A percentile compares a stretch with the other conserved stretches of the same genome.
Conservation (phyloP, 1,140 invertebrate species). For the Caenorhabditis elegans region DNA sequence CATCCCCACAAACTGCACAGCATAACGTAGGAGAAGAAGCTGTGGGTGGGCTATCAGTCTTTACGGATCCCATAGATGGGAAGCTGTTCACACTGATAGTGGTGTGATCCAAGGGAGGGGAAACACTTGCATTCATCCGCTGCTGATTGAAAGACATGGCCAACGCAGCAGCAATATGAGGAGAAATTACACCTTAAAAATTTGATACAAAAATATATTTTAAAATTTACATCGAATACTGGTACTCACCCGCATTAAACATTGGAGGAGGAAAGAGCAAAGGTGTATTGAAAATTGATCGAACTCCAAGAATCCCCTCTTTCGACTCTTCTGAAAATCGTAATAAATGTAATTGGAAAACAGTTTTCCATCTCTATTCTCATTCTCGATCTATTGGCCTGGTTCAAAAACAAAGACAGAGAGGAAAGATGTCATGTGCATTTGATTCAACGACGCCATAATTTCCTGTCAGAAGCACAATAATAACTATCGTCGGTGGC, state of each 20-base stretch:
- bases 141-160: conserved; percentile 43
- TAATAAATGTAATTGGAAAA: background rate
- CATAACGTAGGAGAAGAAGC: conserved; percentile 44
- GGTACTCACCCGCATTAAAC: background rate
- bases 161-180: conserved; percentile 35
- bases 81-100: conserved; percentile 54
- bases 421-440: conserved; percentile 28
- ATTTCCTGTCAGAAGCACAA: conserved; percentile 31
- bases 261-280: background rate
- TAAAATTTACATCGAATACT: too few relatives aligned
- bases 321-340: conserved; percentile 6
- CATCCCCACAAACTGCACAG: conserved; percentile 64
- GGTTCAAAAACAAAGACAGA: conserved; percentile 22
- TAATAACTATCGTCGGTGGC: background rate
- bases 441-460: conserved; percentile 32
- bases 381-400: conserved; percentile 2
- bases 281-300: background rate
- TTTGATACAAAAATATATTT: too few relatives aligned
- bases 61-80: conserved; percentile 24
- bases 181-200: conserved; percentile 24
- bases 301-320: conserved; percentile 9
- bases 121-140: conserved; percentile 15
- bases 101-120: conserved; percentile 40
- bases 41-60: conserved; percentile 32
- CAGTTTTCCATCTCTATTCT: background rate